Evolutionary conservation across 2,113 vertebrate species (phyloP), one percentile per base, ranked within the genome.

Genomic region (Xerus inauris): DNA sequence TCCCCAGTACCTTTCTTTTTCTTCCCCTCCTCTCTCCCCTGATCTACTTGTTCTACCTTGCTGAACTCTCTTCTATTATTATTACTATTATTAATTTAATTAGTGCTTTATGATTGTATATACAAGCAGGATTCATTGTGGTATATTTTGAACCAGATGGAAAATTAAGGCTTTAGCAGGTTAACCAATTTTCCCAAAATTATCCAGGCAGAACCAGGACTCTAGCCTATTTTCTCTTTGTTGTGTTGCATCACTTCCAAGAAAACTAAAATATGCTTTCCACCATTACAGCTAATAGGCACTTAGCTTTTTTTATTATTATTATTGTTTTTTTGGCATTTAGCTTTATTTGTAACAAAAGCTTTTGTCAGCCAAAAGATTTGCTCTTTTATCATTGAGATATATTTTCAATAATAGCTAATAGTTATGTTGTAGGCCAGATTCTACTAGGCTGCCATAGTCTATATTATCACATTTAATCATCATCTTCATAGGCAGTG

Each of bases 341-440:
- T 87, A 94, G 59, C 32, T 81, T 90, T 92, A 75, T 95, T 96
- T 87, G 59, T 82, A 35, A 69, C 64, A 83, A 69, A 89, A 76
- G 59, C 54, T 84, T 20, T 86, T 57, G n/a, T 90, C 82, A 76
- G 79, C 51, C 16, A 51, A 86, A 94, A 87, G 80, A 83, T 80
- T 51, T 59, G 42, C 47, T 82, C 38, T 85, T 86, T 76, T 88
- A 73, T 87, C 42, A 22, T 24, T 86, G 62, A 76, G 71, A 38
- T 69, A 54, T 47, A 51, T 64, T 94, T 89, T 95, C 3, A 3
- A 7, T 83, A 89, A 83, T 80, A 85, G 40, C 85, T 89, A 90
- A 89, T 57, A 82, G 45, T 87, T 89, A 42, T 32, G 26, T 88
- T 75, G 16, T 26, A 77, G 73, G 11, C 14, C 35, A 87, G 32